These are phyloP conservation scores for Pilophorus perplexus DNA, from an alignment of 2,888 invertebrate genomes.

Conservation along the genomic window DNA sequence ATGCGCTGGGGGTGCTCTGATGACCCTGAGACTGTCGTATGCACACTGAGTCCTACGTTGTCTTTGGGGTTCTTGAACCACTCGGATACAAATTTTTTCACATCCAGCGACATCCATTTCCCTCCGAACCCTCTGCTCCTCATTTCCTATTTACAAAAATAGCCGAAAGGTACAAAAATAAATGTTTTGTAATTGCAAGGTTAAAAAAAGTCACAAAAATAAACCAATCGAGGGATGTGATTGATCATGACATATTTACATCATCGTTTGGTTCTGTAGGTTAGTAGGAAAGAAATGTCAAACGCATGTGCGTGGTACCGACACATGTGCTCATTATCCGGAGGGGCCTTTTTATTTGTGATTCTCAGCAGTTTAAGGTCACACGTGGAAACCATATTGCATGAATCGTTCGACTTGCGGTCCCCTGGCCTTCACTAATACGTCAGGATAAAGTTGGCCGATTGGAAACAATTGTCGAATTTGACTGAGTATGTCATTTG, in stretches of 20 bases:
- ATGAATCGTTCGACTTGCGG: background rate
- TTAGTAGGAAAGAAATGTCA: background rate
- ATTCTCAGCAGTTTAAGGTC: constrained; percentile 29
- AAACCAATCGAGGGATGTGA: too few relatives aligned
- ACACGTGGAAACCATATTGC: constrained; percentile 29
- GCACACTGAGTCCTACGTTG: constrained; percentile 74
- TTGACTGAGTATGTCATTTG: too few relatives aligned
- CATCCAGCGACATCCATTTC: constrained; percentile 72
- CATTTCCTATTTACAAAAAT: constrained; percentile 52
- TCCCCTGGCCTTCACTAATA: background rate
- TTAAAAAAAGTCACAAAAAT: background rate
- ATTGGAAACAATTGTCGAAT: constrained; percentile 19
- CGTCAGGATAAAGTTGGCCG: constrained; percentile 7
- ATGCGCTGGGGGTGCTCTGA: constrained; percentile 53
- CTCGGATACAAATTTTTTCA: constrained; percentile 70
- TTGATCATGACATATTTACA: too few relatives aligned
- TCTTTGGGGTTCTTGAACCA: constrained; percentile 73
- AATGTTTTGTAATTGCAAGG: too few relatives aligned
- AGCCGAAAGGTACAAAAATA: too few relatives aligned
- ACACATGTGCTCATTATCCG: too few relatives aligned
- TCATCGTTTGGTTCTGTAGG: too few relatives aligned
- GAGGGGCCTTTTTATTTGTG: too few relatives aligned
- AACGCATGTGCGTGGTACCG: constrained; percentile 8
- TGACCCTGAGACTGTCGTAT: constrained; percentile 54
- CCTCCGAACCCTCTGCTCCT: constrained; percentile 60